A percentile compares a stretch with the other conserved stretches of the same genome.
phyloP scores from a whole-genome alignment of 2,888 invertebrate species.

The Pantelozetes paolii region DNA sequence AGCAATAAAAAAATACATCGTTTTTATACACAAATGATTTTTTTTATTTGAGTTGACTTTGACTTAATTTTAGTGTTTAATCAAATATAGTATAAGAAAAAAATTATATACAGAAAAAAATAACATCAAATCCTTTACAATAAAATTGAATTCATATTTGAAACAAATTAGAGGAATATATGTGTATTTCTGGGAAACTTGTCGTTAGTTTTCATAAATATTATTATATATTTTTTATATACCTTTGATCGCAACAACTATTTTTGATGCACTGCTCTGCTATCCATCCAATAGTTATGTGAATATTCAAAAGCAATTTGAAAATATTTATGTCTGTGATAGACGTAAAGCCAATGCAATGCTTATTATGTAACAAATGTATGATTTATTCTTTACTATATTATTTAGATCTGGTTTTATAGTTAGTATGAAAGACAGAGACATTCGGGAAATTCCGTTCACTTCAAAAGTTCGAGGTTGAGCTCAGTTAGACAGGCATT shows the following conservation, averaged over 20 bases:
- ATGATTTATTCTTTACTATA: conserved; percentile 12
- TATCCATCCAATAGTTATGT: neutral
- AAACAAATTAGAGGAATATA: neutral
- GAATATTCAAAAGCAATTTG: neutral
- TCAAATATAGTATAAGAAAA: too few relatives aligned
- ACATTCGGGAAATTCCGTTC: conserved; percentile 13
- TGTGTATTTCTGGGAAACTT: neutral
- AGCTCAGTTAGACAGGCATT: neutral
- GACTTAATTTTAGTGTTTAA: too few relatives aligned
- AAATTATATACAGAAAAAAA: too few relatives aligned
- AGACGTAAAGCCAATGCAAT: conserved; percentile 3
- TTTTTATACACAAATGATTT: too few relatives aligned
- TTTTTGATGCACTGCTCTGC: neutral
- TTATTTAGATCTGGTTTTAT: conserved; percentile 7
- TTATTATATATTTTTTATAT: neutral
- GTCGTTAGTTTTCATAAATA: neutral
- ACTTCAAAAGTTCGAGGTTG: neutral
- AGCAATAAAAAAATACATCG: too few relatives aligned
- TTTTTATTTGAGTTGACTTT: too few relatives aligned
- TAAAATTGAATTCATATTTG: too few relatives aligned
- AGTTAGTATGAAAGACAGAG: neutral
- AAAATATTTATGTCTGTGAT: neutral
- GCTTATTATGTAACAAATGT: conserved; percentile 16
- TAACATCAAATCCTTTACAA: too few relatives aligned
- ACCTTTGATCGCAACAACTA: neutral